phyloP scores from a whole-genome alignment of 2,797 vertebrate genomes.

The Furcifer pardalis region DNA sequence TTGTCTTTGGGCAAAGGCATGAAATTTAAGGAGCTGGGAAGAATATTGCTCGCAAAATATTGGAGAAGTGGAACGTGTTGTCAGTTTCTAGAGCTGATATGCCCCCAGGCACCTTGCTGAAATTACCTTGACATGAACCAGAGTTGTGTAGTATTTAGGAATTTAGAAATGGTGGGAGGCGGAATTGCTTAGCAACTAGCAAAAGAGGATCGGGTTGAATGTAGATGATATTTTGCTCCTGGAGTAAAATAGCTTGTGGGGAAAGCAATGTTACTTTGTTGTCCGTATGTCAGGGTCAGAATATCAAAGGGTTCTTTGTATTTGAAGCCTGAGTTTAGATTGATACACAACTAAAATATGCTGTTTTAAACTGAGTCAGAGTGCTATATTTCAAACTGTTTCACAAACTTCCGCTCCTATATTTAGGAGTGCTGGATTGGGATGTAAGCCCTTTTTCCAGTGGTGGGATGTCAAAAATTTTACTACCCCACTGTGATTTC shows the following conservation, averaged over 20 bases:
- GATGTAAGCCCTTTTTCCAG: background rate
- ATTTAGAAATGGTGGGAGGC: background rate
- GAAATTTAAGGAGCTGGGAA: background rate
- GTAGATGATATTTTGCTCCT: background rate
- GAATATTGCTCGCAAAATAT: background rate
- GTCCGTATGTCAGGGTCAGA: background rate
- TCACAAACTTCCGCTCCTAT: background rate
- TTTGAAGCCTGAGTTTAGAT: background rate
- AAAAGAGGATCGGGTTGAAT: background rate
- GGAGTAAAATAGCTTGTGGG: background rate
- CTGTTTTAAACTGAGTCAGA: too few relatives aligned
- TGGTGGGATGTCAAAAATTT: too few relatives aligned
- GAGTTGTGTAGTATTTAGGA: constrained; percentile 2
- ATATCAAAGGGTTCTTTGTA: background rate
- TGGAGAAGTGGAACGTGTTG: background rate
- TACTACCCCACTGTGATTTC: too few relatives aligned
- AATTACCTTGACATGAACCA: constrained; percentile 25
- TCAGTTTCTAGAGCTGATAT: background rate
- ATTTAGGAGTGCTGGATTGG: background rate
- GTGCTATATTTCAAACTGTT: too few relatives aligned
- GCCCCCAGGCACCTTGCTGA: constrained; percentile 17
- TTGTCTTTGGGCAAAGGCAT: background rate
- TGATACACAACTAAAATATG: background rate
- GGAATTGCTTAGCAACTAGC: background rate
- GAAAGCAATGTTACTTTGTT: background rate